Percentiles rank a stretch among this genome's conserved stretches.
phyloP scores from a whole-genome alignment of 2,888 invertebrate species.

The Eupithecia subumbrata region DNA sequence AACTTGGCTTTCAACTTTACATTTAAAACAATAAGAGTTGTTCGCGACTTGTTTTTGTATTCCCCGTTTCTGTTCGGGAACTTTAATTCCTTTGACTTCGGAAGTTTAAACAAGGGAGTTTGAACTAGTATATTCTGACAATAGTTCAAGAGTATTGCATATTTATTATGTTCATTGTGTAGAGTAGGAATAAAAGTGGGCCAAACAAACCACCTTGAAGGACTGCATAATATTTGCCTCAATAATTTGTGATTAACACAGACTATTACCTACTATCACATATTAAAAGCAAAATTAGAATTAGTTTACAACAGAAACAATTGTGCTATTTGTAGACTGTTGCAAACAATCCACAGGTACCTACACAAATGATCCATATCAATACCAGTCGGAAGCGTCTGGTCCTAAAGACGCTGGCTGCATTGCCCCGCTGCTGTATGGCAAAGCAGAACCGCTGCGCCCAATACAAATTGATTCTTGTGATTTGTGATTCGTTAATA shows the following conservation, averaged over 20 bases:
- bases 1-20: slow-evolving; percentile 23
- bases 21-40: slow-evolving; percentile 34
- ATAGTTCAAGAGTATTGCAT: not conserved
- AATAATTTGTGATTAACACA: not conserved
- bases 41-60: slow-evolving; percentile 29
- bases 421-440: too few species aligned
- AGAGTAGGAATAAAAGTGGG: not conserved
- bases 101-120: not conserved
- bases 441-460: too few species aligned
- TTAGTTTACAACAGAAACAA: too few species aligned
- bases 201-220: not conserved
- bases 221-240: not conserved
- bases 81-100: slow-evolving; percentile 30
- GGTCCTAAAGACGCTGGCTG: too few species aligned
- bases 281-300: too few species aligned
- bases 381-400: too few species aligned
- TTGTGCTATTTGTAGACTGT: too few species aligned
- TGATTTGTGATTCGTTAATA: too few species aligned
- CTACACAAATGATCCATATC: too few species aligned
- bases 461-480: too few species aligned
- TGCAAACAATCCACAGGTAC: too few species aligned
- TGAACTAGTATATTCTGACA: not conserved
- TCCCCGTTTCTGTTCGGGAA: slow-evolving; percentile 16
- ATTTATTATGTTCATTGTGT: not conserved
- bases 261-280: too few species aligned